Evolutionary conservation across 2,797 vertebrate genomes (phyloP).

Genomic region (Typhlichthys subterraneus): DNA sequence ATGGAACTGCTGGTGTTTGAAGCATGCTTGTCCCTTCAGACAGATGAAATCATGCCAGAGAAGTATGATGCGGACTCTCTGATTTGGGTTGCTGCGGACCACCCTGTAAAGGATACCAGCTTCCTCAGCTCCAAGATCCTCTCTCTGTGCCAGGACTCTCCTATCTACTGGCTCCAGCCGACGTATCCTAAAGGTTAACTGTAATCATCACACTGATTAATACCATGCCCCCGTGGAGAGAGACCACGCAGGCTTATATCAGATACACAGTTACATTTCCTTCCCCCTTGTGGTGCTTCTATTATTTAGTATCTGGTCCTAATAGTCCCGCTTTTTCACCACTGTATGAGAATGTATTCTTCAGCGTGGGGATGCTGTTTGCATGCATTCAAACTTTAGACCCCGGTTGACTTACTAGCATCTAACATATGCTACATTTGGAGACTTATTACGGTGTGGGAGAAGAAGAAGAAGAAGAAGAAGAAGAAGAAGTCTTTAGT

Average conservation of each 20-base stretch:
- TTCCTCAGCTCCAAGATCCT: conserved; percentile 89
- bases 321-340: conserved; percentile 43
- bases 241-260: neutral
- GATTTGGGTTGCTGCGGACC: conserved; percentile 86
- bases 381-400: conserved; percentile 50
- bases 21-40: conserved; percentile 67
- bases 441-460: conserved; percentile 12
- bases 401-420: conserved; percentile 43
- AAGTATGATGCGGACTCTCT: conserved; percentile 87
- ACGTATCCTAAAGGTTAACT: conserved; percentile 83
- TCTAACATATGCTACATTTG: conserved; percentile 52
- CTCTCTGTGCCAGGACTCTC: conserved; percentile 85
- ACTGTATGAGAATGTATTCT: neutral
- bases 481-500: conserved; percentile 28
- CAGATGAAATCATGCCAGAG: conserved; percentile 87
- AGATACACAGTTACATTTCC: too few relatives aligned
- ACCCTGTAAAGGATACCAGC: conserved; percentile 84
- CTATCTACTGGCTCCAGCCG: conserved; percentile 91
- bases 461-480: conserved; percentile 29
- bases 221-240: neutral
- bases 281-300: neutral
- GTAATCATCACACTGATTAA: neutral
- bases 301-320: conserved; percentile 23
- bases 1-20: neutral
- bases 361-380: neutral